Evolutionary conservation across 2,888 invertebrate genomes (phyloP).

Genomic region (Gryllus longicercus): DNA sequence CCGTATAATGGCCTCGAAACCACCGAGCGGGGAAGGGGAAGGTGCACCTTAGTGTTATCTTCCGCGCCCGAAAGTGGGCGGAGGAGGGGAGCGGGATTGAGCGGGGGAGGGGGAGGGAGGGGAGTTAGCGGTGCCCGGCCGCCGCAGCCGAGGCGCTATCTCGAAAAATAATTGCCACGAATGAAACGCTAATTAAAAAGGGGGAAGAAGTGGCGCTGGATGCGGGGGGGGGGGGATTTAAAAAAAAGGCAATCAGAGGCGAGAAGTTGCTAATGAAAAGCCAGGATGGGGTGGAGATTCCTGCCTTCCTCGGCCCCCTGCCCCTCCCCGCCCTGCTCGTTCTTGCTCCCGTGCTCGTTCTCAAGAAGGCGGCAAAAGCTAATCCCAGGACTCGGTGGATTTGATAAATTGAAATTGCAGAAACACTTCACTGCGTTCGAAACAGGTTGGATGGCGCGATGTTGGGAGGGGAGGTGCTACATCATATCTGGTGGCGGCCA

Average conservation of each 20-base stretch:
- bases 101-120: not conserved
- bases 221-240: not conserved
- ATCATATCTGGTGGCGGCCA: too few relatives aligned
- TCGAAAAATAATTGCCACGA: constrained; percentile 17
- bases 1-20: too few relatives aligned
- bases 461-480: too few relatives aligned
- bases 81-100: too few relatives aligned
- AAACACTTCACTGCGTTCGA: not conserved
- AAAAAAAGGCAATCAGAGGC: constrained; percentile 2
- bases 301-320: not conserved
- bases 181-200: constrained; percentile 8
- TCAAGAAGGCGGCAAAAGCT: constrained; percentile 3
- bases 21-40: too few relatives aligned
- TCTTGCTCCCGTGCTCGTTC: not conserved
- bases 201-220: not conserved
- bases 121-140: not conserved
- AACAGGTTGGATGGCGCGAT: not conserved
- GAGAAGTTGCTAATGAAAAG: not conserved
- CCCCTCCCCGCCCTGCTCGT: not conserved
- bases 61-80: too few relatives aligned
- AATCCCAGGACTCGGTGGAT: constrained; percentile 1
- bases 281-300: not conserved
- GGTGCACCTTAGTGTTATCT: too few relatives aligned
- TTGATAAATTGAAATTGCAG: constrained; percentile 11
- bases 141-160: not conserved